Conservation (phyloP, 2,113 vertebrate genomes). For the Paramormyrops kingsleyae region DNA sequence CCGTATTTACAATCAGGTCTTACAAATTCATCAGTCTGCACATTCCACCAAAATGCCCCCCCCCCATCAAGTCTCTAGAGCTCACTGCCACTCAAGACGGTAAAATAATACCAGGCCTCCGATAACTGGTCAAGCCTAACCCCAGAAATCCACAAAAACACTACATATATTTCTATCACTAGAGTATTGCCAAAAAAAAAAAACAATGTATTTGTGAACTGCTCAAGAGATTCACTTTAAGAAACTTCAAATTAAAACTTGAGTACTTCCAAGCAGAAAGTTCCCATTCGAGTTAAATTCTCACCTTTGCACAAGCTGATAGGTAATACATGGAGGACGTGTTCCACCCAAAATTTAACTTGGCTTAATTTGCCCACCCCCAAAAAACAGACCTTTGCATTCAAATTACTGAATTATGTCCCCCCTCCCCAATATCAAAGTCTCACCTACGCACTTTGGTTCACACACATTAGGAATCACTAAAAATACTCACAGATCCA, state of each 20-base stretch:
- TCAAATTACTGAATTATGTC: not conserved
- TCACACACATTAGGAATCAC: not conserved
- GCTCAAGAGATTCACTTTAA: not conserved
- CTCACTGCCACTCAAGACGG: constrained; percentile 30
- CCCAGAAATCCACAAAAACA: not conserved
- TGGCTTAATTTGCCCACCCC: not conserved
- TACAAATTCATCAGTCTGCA: constrained; percentile 34
- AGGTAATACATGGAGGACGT: not conserved
- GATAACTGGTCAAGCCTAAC: not conserved
- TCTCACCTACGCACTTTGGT: not conserved
- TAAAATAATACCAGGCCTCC: not conserved
- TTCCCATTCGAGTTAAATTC: not conserved
- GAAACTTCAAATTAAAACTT: not conserved
- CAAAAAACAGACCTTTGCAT: not conserved
- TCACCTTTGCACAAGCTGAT: not conserved
- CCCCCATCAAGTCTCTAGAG: constrained; percentile 36
- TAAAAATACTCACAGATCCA: not conserved
- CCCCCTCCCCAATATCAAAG: not conserved
- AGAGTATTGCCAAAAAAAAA: not conserved
- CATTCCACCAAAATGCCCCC: constrained; percentile 34
- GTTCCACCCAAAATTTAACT: not conserved
- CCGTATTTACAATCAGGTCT: constrained; percentile 53
- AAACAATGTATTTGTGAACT: not conserved
- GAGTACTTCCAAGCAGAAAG: not conserved
- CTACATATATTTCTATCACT: not conserved